phyloP scores from a whole-genome alignment of 35 echinoderm and acorn worm species.

The Diadema setosum region DNA sequence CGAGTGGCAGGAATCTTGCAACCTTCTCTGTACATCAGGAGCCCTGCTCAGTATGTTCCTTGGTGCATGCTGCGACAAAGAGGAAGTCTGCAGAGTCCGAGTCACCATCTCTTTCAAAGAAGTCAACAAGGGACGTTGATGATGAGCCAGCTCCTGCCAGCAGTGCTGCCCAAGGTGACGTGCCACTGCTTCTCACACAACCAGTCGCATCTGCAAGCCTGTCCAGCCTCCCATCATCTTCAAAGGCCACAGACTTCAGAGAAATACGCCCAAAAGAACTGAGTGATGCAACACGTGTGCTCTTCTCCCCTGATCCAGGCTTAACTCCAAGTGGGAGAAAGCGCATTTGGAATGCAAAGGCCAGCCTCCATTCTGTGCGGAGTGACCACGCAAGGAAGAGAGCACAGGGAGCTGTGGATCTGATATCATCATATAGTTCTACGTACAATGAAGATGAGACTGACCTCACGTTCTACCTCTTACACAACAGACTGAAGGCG shows the following conservation, averaged over 20 bases:
- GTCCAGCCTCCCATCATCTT: background rate
- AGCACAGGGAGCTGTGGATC: background rate
- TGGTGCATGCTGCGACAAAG: background rate
- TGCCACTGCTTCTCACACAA: background rate
- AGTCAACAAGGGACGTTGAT: background rate
- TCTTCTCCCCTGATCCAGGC: background rate
- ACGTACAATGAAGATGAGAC: slow-evolving; percentile 4
- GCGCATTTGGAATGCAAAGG: no score
- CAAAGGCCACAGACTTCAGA: background rate
- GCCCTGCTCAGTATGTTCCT: background rate
- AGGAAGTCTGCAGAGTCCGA: background rate
- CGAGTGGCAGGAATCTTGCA: background rate
- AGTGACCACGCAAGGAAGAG: slow-evolving; percentile 6
- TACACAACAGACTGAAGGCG: background rate
- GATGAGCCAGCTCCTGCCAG: background rate
- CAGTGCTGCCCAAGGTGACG: background rate
- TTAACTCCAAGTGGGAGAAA: background rate
- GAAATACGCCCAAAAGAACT: background rate
- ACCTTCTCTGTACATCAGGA: background rate
- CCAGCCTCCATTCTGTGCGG: background rate
- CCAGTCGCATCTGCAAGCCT: background rate
- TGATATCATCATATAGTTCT: background rate
- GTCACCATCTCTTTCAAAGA: background rate
- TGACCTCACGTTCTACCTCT: background rate
- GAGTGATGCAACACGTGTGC: background rate